A percentile compares a stretch with the other conserved stretches of the same genome.
Conservation (phyloP, 2,113 vertebrate species). For the Myotis yumanensis region DNA sequence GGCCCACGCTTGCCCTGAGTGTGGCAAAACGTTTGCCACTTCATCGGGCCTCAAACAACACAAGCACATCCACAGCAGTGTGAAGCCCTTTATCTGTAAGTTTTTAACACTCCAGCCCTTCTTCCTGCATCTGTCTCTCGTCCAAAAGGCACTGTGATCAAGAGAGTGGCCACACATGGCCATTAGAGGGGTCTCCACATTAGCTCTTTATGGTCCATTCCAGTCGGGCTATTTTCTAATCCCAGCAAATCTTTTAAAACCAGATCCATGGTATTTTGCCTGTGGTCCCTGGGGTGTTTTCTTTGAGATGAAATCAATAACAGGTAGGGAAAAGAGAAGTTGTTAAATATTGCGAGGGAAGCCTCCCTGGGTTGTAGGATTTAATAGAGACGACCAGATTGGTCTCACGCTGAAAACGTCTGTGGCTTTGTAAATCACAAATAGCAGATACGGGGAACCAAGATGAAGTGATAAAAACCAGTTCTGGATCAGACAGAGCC, state of each 20-base stretch:
- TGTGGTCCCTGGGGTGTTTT: slow-evolving; percentile 60
- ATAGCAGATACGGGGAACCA: not conserved
- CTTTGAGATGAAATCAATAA: slow-evolving; percentile 65
- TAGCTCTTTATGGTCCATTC: not conserved
- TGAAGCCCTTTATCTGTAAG: slow-evolving; percentile 99
- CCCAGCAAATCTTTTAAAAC: slow-evolving; percentile 64
- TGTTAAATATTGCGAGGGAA: slow-evolving; percentile 47
- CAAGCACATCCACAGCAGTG: slow-evolving; percentile 99
- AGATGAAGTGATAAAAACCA: slow-evolving; percentile 60
- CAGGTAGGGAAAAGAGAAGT: slow-evolving; percentile 48
- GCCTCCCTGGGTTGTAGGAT: not conserved
- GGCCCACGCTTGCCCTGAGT: slow-evolving; percentile 98
- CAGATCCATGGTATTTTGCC: slow-evolving; percentile 40
- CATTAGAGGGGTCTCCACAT: not conserved
- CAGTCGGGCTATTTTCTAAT: slow-evolving; percentile 38
- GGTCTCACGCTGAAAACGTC: slow-evolving; percentile 42
- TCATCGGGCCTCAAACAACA: slow-evolving; percentile 99
- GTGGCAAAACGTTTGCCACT: slow-evolving; percentile 99
- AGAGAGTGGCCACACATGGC: not conserved
- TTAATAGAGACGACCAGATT: slow-evolving; percentile 41
- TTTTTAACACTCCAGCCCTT: slow-evolving; percentile 83
- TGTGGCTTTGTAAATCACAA: slow-evolving; percentile 63
- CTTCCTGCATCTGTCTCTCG: slow-evolving; percentile 68
- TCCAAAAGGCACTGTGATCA: slow-evolving; percentile 14
- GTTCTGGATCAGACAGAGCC: slow-evolving; percentile 64